Base-by-base conservation (phyloP, 2,888 invertebrate species). In the Oscheius onirici region DNA sequence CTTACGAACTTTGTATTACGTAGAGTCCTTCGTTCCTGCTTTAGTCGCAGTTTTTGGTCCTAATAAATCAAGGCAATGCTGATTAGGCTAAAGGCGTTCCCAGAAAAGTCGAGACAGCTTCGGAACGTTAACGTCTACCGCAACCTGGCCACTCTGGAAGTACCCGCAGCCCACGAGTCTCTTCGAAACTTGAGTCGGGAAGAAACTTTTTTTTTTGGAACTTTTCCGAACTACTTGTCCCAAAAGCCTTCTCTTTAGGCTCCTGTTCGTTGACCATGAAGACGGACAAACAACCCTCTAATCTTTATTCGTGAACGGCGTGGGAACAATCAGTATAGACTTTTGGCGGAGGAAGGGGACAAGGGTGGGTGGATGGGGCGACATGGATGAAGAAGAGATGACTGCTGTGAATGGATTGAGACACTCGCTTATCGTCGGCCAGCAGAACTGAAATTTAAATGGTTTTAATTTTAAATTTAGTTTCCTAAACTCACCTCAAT, bases 401-500 rank as follows among this genome's bases (percentile, higher is more conserved):
- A 20, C 22, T 17, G 49, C 49, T 17, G 49, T 22, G 26, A 28
- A 26, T 49, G 49, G 15, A 17, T 49, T 15, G 54, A 15, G 20
- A 10, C 49, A 20, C 46, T 46, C 46, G 13, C 28, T 44, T 26
- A 69, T 69, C 69, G 34, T 15, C 69, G 69, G 24, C 69, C 69
- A 20, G 69, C 69, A 15, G 69, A 69, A 28, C 69, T 69, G 34
- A 46, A 69, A 69, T n/a, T 20, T 11, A 34, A 8, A n/a, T 24
- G 1, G n/a, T 65, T 51, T 51, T 15, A 20, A n/a, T 26, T 26
- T 34, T 34, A 34, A 34, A 34, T 41, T 13, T 28, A 15, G 1
- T 34, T 34, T 11, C 8, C 43, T 6, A 13, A 67, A 77, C 79
- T 44, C 73, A 76, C 52, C 75, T 75, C 60, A 85, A 76, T 63